Evolutionary conservation across 2,888 invertebrate species (phyloP), one percentile per base, ranked within the genome.

Genomic region (Dioctria rufipes): DNA sequence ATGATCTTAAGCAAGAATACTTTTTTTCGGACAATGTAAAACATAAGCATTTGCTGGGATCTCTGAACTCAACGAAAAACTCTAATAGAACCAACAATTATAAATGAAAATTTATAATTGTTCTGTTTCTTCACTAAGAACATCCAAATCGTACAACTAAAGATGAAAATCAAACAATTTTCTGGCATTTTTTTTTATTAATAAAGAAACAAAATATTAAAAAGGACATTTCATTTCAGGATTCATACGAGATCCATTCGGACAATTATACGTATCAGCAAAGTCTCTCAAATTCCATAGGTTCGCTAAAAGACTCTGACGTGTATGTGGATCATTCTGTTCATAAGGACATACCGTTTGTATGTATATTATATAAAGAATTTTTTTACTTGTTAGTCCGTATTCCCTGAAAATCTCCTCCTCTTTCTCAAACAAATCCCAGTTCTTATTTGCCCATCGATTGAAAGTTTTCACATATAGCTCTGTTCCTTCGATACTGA

Each of bases 351-450:
- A 88, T 78, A 88, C 88, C 61, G 87, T 88, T 80, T 88, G 88
- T 0, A 86, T 89, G 49, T 86, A 88, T 0, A 88, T 83, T 0
- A 88, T 87, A 39, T 87, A 88, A 80, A 88, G 87, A 5, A 88
- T 75, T 1, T 85, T 86, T 75, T 86, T 86, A 51, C 87, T 88
- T 81, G 84, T 85, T 60, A 88, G 80, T 11, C 86, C 83, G 63
- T 86, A 85, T 0, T 84, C 83, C 8, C 83, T 85, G 0, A 88
- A 84, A 37, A 88, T 85, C 3, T 85, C 83, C 80, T 88, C 86
- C 80, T 88, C 89, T 42, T 86, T 84, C 61, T 86, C 85, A 73
- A 86, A 86, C n/a, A 86, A 42, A 9, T 73, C 73, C 73, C 73
- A 73, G 9, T 73, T 73, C 37, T 73, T 73, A 9, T 73, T 73